Base-by-base conservation (phyloP, 2,888 invertebrate species). In the Acanthococcus lagerstroemiae region DNA sequence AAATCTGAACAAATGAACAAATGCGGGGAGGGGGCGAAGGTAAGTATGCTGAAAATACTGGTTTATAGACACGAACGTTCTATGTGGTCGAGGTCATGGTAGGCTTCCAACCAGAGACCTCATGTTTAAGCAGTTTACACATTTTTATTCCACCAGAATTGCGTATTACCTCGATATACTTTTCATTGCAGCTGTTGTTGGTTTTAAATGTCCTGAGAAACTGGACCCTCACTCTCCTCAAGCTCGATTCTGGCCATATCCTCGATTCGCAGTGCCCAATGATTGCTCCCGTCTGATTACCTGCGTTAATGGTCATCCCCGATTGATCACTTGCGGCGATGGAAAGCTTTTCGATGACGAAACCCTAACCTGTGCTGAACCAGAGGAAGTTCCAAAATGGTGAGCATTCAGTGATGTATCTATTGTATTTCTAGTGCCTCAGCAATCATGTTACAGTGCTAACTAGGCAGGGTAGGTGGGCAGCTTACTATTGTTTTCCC, bases 191-290 rank as follows among this genome's bases (percentile, higher is more conserved):
- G 90, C 88, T 72, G 87, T 94, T 67, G 86, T 93, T 68, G 93
- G 93, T 65, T 94, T 94, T 82, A 90, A 90, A 74, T 94, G 94
- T 75, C 94, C 94, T 27, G 83, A 84, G 2, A 89, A 90, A 75
- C 84, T 91, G 54, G 88, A 90, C 30, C 82, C 88, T 4, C 83
- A 87, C 74, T 85, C 87, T 17, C 83, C 86, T 67, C 85, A 91
- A 4, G 90, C 91, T 60, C 89, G 87, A 75, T 94, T 92, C 81
- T 90, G 90, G 87, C 94, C 94, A 0, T 92, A 84, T 82, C 94
- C 94, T 30, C 83, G 94, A 71, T 94, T 91, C 80, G 83, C 92
- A 3, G 88, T 92, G 12, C 87, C 89, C 52, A 89, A 90, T 17
- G 91, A 92, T 77, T 90, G 90, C 75, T 87, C 87, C 74, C 84